These are phyloP conservation scores for Mormyrus lacerda DNA, from an alignment of 2,113 vertebrate genomes.

Conservation along the genomic window DNA sequence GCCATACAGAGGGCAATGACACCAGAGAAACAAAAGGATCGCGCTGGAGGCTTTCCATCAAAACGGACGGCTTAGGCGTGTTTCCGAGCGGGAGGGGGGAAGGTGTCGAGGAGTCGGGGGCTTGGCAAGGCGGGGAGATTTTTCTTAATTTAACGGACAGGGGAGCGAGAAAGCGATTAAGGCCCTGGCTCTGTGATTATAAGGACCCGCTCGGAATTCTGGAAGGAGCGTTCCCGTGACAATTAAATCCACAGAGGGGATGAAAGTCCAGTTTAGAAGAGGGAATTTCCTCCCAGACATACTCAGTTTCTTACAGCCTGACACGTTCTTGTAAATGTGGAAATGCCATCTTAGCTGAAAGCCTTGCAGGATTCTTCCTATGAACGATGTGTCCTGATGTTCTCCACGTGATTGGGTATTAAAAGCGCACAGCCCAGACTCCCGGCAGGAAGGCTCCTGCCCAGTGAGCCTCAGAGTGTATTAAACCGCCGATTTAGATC, in stretches of 20 bases:
- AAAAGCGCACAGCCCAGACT: not conserved
- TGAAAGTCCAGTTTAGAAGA: not conserved
- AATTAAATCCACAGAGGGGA: not conserved
- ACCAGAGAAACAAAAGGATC: not conserved
- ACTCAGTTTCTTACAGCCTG: not conserved
- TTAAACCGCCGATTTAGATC: not conserved
- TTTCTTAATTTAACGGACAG: conserved; percentile 8
- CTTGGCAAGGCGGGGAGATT: not conserved
- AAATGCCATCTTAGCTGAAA: not conserved
- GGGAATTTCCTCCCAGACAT: not conserved
- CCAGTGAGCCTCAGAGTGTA: not conserved
- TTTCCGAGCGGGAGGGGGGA: not conserved
- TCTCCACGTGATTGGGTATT: not conserved
- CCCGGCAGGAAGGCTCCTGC: too few relatives aligned
- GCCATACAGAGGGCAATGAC: not conserved
- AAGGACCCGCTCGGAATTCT: not conserved
- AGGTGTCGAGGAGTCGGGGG: not conserved
- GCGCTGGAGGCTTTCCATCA: too few relatives aligned
- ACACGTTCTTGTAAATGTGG: not conserved
- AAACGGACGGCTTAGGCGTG: not conserved
- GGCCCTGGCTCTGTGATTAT: not conserved
- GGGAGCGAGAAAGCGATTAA: not conserved
- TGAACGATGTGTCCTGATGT: not conserved
- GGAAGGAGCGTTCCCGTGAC: not conserved
- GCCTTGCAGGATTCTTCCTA: not conserved